Evolutionary conservation across 2,797 vertebrate species (phyloP), one percentile per base, ranked within the genome.

Genomic region (Anolis apletophallus): DNA sequence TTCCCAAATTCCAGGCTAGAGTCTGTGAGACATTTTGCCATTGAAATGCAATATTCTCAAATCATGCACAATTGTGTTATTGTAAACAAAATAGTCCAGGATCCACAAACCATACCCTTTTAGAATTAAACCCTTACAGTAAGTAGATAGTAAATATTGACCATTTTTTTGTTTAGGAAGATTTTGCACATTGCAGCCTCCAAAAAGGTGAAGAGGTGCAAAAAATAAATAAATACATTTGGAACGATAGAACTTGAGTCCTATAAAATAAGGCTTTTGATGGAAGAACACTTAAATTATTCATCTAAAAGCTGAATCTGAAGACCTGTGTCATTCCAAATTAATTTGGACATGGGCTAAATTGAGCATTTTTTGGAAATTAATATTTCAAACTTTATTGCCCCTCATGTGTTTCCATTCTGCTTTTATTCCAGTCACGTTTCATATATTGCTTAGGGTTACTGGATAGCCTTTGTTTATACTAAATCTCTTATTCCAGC

Each of bases 41-140:
- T 88, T 55, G 50, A 87, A 40, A 23, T n/a, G 64, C 90, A 91
- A 78, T 86, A 85, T 67, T 87, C 80, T 91, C 82, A 17, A 80
- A 71, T 85, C 61, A 87, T 87, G 90, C 93, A 92, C 92, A 87
- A 80, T 54, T 79, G 81, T 90, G 87, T 80, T 93, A 71, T 86
- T 88, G 75, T 67, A 90, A 89, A 88, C 59, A 93, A 73, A n/a
- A 29, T 9, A 89, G 54, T 26, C 50, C 21, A 78, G 74, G 73
- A 91, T 14, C 52, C 12, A 80, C 46, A 77, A 19, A 34, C 10
- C 23, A 54, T 5, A 46, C 13, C 52, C 12, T 46, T 86, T 86
- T 77, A 76, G 34, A 68, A 69, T 36, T 46, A 16, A 76, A 16
- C 72, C 61, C 23, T 68, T 80, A n/a, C 46, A 76, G 14, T 68